A percentile compares a stretch with the other conserved stretches of the same genome.
phyloP scores from a whole-genome alignment of 2,888 invertebrate genomes.

The Cerastoderma edule region DNA sequence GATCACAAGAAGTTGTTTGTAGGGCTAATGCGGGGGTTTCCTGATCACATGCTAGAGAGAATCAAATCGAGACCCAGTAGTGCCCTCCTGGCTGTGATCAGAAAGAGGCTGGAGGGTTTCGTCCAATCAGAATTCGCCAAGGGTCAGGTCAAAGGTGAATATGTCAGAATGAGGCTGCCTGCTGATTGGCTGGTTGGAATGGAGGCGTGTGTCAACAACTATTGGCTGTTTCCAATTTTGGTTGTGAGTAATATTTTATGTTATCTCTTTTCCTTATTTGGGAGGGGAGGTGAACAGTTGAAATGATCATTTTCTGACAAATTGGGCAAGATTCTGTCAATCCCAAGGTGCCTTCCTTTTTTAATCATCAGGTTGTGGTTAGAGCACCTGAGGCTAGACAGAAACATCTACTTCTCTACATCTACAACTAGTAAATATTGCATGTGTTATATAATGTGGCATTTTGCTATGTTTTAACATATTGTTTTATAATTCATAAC shows the following conservation, averaged over 20 bases:
- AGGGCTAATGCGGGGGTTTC: slow-evolving; percentile 81
- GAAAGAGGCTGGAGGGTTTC: slow-evolving; percentile 70
- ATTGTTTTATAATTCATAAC: no score
- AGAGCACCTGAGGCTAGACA: no score
- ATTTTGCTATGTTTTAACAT: no score
- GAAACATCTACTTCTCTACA: no score
- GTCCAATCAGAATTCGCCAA: slow-evolving; percentile 66
- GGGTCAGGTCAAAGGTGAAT: slow-evolving; percentile 78
- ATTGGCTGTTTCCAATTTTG: slow-evolving; percentile 83
- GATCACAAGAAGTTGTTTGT: slow-evolving; percentile 79
- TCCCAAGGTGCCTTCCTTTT: no score
- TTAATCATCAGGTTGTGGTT: no score
- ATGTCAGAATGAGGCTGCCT: slow-evolving; percentile 78
- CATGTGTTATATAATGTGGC: no score
- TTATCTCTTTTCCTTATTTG: background rate
- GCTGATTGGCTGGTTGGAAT: slow-evolving; percentile 77
- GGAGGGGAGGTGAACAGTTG: background rate
- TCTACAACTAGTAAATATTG: no score
- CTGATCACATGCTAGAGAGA: slow-evolving; percentile 72
- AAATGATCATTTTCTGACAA: no score
- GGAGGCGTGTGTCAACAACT: slow-evolving; percentile 78
- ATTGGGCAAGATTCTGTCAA: no score
- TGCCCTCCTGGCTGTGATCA: slow-evolving; percentile 79
- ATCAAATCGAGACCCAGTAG: slow-evolving; percentile 80
- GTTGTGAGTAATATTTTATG: slow-evolving; percentile 75